Conservation (phyloP, 2,888 invertebrate genomes). For the Uropetala carovei region DNA sequence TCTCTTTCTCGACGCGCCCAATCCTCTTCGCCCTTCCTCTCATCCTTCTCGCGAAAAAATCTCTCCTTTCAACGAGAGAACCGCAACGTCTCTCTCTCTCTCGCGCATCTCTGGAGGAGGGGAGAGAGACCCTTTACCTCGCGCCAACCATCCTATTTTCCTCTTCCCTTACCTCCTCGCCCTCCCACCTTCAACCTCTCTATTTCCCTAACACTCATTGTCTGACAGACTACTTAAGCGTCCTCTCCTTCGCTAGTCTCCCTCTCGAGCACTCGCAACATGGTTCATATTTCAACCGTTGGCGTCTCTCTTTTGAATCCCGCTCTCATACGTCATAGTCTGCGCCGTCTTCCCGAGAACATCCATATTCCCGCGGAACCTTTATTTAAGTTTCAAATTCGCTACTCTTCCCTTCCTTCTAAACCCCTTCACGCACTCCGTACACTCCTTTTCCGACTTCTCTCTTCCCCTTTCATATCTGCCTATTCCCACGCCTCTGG, state of each 20-base stretch:
- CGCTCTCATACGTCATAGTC: constrained; percentile 51
- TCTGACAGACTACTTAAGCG: constrained; percentile 49
- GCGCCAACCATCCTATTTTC: neutral
- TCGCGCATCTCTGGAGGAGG: neutral
- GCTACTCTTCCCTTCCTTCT: neutral
- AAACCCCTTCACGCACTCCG: neutral
- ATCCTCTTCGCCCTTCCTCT: neutral
- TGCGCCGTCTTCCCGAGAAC: constrained; percentile 11
- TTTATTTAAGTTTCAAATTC: constrained; percentile 51
- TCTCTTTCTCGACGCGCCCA: neutral
- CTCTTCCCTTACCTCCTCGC: neutral
- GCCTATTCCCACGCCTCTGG: neutral
- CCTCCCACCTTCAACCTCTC: neutral
- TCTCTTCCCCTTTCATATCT: neutral
- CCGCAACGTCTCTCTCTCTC: neutral
- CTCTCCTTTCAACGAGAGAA: neutral
- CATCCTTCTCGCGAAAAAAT: too few relatives aligned
- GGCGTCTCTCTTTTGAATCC: constrained; percentile 51
- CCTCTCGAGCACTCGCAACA: constrained; percentile 43
- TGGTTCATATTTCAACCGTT: constrained; percentile 45
- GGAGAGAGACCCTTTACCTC: too few relatives aligned
- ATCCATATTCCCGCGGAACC: constrained; percentile 53
- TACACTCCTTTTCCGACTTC: neutral
- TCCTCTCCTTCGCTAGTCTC: neutral
- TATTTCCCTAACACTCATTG: constrained; percentile 51